Percentiles rank a stretch among this genome's conserved stretches.
phyloP scores from a whole-genome alignment of 2,113 vertebrate species.

The Tinamus guttatus region DNA sequence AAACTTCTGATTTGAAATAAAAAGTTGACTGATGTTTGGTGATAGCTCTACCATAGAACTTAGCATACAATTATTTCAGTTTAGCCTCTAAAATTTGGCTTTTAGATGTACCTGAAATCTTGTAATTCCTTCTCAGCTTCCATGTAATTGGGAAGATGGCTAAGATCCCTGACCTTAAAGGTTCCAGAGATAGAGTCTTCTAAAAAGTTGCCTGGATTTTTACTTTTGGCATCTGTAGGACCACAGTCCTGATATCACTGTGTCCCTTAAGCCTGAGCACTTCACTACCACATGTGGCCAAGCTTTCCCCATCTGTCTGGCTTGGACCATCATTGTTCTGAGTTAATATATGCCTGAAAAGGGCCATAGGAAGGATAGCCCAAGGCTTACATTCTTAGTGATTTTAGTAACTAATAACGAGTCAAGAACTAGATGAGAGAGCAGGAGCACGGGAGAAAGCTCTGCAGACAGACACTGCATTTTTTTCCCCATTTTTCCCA shows the following conservation, averaged over 20 bases:
- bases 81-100: neutral
- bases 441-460: too few relatives aligned
- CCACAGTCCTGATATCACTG: neutral
- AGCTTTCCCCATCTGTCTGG: fast-evolving
- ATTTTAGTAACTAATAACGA: too few relatives aligned
- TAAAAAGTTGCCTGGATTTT: fast-evolving
- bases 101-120: neutral
- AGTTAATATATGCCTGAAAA: too few relatives aligned
- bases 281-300: neutral
- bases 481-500: too few relatives aligned
- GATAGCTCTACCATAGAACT: neutral
- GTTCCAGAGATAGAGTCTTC: neutral
- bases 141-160: neutral
- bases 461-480: too few relatives aligned
- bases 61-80: neutral
- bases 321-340: too few relatives aligned
- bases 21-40: neutral
- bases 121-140: neutral
- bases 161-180: neutral
- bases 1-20: neutral
- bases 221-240: neutral
- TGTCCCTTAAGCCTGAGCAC: fast-evolving
- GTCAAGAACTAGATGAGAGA: too few relatives aligned
- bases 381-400: too few relatives aligned
- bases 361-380: too few relatives aligned